Evolutionary conservation across 2,113 vertebrate species (phyloP).

Genomic region (Tupaia chinensis): DNA sequence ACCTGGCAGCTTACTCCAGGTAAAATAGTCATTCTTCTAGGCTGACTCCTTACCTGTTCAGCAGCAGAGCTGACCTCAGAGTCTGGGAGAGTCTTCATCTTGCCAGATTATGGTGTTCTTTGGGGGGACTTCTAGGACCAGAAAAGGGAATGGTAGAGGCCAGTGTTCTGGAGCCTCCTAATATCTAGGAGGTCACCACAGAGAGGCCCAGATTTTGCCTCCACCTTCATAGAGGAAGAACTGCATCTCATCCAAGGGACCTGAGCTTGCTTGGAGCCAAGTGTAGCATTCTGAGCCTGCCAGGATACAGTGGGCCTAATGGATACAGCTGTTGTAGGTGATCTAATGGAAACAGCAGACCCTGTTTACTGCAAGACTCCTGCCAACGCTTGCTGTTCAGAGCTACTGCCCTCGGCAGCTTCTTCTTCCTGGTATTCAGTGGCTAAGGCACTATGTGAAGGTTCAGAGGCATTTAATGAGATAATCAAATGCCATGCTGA

Average conservation of each 20-base stretch:
- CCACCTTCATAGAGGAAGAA: neutral
- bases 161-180: neutral
- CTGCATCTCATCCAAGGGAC: neutral
- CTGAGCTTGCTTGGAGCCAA: neutral
- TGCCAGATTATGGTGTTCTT: neutral
- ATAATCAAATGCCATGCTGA: constrained; percentile 49
- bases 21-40: neutral
- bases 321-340: constrained; percentile 7
- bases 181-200: neutral
- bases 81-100: neutral
- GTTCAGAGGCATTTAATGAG: constrained; percentile 74
- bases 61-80: neutral
- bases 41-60: neutral
- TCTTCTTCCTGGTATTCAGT: constrained; percentile 52
- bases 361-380: constrained; percentile 59
- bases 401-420: constrained; percentile 61
- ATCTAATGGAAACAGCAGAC: constrained; percentile 77
- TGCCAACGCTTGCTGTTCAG: neutral
- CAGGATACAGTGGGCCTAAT: constrained; percentile 19
- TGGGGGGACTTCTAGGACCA: neutral
- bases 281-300: neutral
- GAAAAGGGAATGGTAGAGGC: neutral
- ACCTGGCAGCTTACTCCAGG: neutral
- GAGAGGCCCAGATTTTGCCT: neutral
- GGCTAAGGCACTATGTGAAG: constrained; percentile 67